Evolutionary conservation across 2,797 vertebrate genomes (phyloP).

Genomic region (Cynodonichthys magdalenae): DNA sequence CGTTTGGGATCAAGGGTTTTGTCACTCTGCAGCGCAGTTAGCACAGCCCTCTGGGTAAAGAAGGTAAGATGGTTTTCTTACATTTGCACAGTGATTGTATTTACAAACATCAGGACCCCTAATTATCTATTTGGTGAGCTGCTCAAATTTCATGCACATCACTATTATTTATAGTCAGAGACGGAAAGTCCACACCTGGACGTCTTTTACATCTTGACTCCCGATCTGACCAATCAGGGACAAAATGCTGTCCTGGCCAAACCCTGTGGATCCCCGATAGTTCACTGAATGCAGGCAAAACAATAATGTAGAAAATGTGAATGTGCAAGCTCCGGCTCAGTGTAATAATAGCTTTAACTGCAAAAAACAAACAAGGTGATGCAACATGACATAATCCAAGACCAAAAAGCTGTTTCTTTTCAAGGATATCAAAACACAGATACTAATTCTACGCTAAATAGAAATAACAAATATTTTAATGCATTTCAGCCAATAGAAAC

Average conservation of each 20-base stretch:
- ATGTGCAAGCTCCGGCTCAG: too few species aligned
- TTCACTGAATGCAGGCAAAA: slow-evolving; percentile 71
- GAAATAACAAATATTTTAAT: too few species aligned
- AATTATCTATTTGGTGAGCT: neutral
- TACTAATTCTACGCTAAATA: too few species aligned
- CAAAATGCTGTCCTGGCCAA: slow-evolving; percentile 85
- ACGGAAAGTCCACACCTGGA: slow-evolving; percentile 76
- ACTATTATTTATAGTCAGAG: neutral
- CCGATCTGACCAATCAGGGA: slow-evolving; percentile 84
- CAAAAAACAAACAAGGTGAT: too few species aligned
- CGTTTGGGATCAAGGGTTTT: slow-evolving; percentile 72
- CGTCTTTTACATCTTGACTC: slow-evolving; percentile 85
- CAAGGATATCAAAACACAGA: too few species aligned
- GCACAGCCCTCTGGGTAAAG: slow-evolving; percentile 75
- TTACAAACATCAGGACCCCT: neutral
- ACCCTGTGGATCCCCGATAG: slow-evolving; percentile 88
- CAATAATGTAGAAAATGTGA: too few species aligned
- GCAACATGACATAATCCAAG: too few species aligned
- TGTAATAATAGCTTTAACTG: too few species aligned
- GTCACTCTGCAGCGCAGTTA: slow-evolving; percentile 69
- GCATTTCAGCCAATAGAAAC: neutral
- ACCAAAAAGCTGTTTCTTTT: too few species aligned
- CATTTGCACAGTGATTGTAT: neutral
- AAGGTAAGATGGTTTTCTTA: slow-evolving; percentile 1
- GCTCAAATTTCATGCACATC: neutral